phyloP scores from a whole-genome alignment of 2,888 invertebrate genomes.

The Drosophila prostipennis region DNA sequence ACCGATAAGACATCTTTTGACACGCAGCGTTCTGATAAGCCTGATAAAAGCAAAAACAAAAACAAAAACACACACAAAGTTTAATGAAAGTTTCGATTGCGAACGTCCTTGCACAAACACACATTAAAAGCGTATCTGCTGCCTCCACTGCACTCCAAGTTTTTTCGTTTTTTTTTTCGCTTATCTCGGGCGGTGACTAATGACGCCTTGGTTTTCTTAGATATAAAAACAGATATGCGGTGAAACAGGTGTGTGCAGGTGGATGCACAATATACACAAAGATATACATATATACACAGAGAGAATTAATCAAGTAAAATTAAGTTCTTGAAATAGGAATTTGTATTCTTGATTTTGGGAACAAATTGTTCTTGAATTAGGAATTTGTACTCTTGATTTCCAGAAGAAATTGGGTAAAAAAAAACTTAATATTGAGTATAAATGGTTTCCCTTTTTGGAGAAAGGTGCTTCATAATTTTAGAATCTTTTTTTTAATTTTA shows the following conservation, averaged over 20 bases:
- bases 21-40: slow-evolving; percentile 61
- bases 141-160: slow-evolving; percentile 2
- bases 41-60: slow-evolving; percentile 29
- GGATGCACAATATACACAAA: slow-evolving; percentile 1
- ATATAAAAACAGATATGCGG: not conserved
- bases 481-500: no score
- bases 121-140: not conserved
- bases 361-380: no score
- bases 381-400: no score
- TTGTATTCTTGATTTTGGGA: no score
- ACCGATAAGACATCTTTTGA: slow-evolving; percentile 66
- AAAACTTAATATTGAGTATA: no score
- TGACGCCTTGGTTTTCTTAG: not conserved
- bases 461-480: no score
- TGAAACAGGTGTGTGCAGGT: not conserved
- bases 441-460: no score
- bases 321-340: no score
- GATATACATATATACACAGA: not conserved
- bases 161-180: not conserved
- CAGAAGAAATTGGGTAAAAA: no score
- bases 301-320: no score
- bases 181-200: slow-evolving; percentile 10
- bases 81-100: slow-evolving; percentile 62
- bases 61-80: slow-evolving; percentile 15
- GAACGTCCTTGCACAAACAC: slow-evolving; percentile 65